phyloP scores from a whole-genome alignment of 2,888 invertebrate species.

The Myopa tessellatipennis region DNA sequence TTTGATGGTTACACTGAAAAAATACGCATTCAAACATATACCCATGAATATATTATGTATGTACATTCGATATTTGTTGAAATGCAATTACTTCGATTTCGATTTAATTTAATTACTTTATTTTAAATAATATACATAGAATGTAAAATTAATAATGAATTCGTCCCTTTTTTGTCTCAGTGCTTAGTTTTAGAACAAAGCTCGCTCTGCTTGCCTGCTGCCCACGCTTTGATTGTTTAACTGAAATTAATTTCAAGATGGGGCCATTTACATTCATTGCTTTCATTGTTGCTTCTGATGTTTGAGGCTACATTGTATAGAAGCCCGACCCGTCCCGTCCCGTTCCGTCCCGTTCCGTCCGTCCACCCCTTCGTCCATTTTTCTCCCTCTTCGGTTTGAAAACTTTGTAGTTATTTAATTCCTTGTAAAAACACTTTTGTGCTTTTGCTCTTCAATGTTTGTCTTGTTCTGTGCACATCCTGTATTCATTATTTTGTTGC shows the following conservation, averaged over 20 bases:
- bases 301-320: neutral
- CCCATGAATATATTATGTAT: no score
- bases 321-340: neutral
- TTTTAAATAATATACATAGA: no score
- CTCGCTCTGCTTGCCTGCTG: neutral
- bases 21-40: no score
- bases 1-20: neutral
- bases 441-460: neutral
- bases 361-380: neutral
- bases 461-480: neutral
- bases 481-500: neutral
- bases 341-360: neutral
- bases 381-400: neutral
- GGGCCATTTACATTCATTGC: neutral
- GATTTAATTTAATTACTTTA: no score
- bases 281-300: neutral
- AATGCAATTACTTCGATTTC: no score
- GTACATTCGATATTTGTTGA: no score
- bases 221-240: neutral
- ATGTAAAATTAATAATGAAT: no score
- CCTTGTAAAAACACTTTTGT: neutral
- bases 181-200: neutral
- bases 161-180: neutral
- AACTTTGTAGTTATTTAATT: constrained; percentile 19
- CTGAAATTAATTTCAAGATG: neutral